A percentile compares a stretch with the other conserved stretches of the same genome.
Evolutionary conservation across 37 sponge, comb jelly and placozoan genomes (phyloP).

Genomic region (Chondrilla cf. caribensis): DNA sequence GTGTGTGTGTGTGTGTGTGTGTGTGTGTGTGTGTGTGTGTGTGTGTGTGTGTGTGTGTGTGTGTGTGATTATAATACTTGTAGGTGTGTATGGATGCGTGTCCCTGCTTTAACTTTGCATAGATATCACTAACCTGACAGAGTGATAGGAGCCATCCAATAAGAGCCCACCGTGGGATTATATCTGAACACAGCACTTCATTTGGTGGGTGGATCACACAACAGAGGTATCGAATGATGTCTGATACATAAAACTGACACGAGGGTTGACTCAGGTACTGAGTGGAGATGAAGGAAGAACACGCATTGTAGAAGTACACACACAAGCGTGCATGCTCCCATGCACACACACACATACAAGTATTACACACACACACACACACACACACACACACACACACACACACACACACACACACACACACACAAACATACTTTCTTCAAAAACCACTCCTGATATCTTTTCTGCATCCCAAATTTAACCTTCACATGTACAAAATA

Average conservation of each 20-base stretch:
- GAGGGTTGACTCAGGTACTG: constrained; percentile 85
- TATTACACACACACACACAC: neutral
- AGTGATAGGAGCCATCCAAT: constrained; percentile 95
- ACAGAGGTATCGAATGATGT: constrained; percentile 92
- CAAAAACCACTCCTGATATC: constrained; percentile 90
- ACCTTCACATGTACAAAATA: constrained; percentile 58
- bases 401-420: neutral
- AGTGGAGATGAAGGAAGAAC: neutral
- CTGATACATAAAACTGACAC: constrained; percentile 72
- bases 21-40: too few relatives aligned
- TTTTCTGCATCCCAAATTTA: constrained; percentile 90
- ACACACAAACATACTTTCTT: constrained; percentile 56
- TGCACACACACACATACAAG: neutral
- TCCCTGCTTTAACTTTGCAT: too few relatives aligned
- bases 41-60: too few relatives aligned
- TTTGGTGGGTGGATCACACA: constrained; percentile 97
- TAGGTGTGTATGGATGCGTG: too few relatives aligned
- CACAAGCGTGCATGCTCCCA: neutral
- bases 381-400: neutral
- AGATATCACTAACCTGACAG: constrained; percentile 68
- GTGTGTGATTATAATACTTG: too few relatives aligned
- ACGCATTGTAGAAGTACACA: neutral
- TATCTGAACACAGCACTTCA: constrained; percentile 89
- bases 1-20: too few relatives aligned
- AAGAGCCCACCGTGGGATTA: constrained; percentile 95